These are phyloP conservation scores for Ormyrus pomaceus DNA, from an alignment of 2,888 invertebrate species.

Conservation along the genomic window DNA sequence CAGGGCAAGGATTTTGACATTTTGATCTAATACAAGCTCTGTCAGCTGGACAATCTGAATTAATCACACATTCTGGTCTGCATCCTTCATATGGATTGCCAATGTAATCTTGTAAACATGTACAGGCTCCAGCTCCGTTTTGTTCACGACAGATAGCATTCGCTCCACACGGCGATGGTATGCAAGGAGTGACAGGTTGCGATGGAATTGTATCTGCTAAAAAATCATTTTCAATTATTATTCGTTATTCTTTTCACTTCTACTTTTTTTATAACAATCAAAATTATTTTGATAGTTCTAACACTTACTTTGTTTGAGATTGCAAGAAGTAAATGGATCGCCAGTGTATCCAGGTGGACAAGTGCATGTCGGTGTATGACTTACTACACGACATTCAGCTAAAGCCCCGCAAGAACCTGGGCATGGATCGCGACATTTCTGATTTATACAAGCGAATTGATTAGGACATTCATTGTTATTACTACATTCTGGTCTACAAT, in stretches of 20 bases:
- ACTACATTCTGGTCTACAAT: conserved; percentile 86
- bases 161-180: conserved; percentile 85
- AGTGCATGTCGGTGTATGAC: conserved; percentile 85
- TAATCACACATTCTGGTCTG: conserved; percentile 88
- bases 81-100: conserved; percentile 80
- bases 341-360: conserved; percentile 85
- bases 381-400: conserved; percentile 81
- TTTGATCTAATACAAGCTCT: conserved; percentile 88
- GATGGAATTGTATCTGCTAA: conserved; percentile 1
- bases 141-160: conserved; percentile 81
- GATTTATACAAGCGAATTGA: conserved; percentile 80
- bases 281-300: not conserved
- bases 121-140: conserved; percentile 69
- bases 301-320: conserved; percentile 25
- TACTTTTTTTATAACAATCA: not conserved
- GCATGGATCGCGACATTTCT: conserved; percentile 83
- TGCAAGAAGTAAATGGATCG: conserved; percentile 82
- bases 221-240: not conserved
- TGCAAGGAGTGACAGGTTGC: conserved; percentile 58
- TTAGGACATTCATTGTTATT: conserved; percentile 82
- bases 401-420: conserved; percentile 85
- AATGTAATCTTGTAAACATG: conserved; percentile 72
- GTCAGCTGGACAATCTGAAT: conserved; percentile 85
- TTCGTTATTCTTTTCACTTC: not conserved
- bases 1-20: conserved; percentile 88